These are phyloP conservation scores for Portunus trituberculatus DNA, from an alignment of 1,140 invertebrate genomes.

Conservation along the genomic window DNA sequence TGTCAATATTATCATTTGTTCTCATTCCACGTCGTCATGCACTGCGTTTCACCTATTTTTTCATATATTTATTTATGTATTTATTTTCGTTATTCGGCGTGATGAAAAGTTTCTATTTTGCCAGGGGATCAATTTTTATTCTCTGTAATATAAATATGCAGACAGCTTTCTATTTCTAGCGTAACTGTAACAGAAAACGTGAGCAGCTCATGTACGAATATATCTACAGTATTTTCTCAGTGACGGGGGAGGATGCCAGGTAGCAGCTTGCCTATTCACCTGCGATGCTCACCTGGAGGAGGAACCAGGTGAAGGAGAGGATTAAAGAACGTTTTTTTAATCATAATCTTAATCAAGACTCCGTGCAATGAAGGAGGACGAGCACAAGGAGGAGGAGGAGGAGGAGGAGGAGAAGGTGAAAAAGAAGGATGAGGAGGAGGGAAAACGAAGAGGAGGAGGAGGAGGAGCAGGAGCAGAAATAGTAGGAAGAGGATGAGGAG, in stretches of 20 bases:
- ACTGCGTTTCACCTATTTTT: too few species aligned
- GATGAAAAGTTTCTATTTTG: too few species aligned
- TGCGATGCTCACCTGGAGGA: not conserved
- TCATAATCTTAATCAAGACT: not conserved
- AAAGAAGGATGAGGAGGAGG: not conserved
- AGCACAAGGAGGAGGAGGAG: not conserved
- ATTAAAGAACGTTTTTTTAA: not conserved
- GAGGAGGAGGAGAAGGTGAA: not conserved
- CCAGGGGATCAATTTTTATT: too few species aligned
- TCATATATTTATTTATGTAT: too few species aligned
- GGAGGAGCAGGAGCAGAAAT: not conserved
- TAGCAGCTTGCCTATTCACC: not conserved
- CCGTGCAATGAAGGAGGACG: not conserved
- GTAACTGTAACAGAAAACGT: too few species aligned
- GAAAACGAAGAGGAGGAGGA: not conserved
- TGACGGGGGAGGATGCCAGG: not conserved
- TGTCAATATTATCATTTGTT: too few species aligned
- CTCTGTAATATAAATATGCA: too few species aligned
- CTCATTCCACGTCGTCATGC: too few species aligned
- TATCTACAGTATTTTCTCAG: too few species aligned
- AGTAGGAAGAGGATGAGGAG: not conserved
- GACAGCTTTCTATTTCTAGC: too few species aligned
- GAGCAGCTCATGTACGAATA: too few species aligned
- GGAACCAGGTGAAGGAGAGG: not conserved
- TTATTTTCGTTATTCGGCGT: too few species aligned